phyloP scores from a whole-genome alignment of 2,888 invertebrate species.

The Chloromyia formosa region DNA sequence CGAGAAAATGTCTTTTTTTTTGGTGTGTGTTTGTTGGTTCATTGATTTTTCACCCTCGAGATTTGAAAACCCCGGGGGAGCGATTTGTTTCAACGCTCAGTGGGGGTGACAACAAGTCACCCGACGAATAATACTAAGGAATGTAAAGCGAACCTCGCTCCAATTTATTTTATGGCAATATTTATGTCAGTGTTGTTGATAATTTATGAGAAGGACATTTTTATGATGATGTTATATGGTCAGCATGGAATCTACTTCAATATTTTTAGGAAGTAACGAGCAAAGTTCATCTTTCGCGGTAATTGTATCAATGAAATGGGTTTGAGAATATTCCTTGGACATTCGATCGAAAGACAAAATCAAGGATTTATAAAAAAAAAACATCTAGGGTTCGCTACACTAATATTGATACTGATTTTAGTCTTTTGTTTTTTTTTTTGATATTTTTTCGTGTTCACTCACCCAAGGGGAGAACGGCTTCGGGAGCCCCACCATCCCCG shows the following conservation, averaged over 20 bases:
- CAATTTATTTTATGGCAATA: slow-evolving; percentile 43
- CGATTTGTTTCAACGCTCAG: slow-evolving; percentile 32
- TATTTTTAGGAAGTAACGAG: too few species aligned
- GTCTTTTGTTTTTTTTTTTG: too few species aligned
- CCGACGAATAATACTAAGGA: neutral
- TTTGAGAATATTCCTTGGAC: too few species aligned
- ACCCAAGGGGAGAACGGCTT: too few species aligned
- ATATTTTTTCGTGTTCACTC: too few species aligned
- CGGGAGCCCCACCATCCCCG: too few species aligned
- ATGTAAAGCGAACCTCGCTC: slow-evolving; percentile 22
- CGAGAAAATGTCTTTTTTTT: slow-evolving; percentile 18
- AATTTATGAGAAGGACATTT: slow-evolving; percentile 36
- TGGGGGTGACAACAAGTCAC: slow-evolving; percentile 12
- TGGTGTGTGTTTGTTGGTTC: slow-evolving; percentile 14
- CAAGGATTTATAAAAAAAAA: too few species aligned
- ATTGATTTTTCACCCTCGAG: slow-evolving; percentile 40
- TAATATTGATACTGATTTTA: too few species aligned
- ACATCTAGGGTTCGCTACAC: too few species aligned
- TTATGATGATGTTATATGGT: neutral
- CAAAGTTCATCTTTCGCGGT: too few species aligned
- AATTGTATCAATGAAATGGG: too few species aligned
- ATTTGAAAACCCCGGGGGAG: slow-evolving; percentile 19
- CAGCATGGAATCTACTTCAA: neutral
- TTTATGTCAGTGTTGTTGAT: slow-evolving; percentile 38
- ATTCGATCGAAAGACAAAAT: too few species aligned